Base-by-base conservation (phyloP, 2,888 invertebrate species). In the Thereva nobilitata region DNA sequence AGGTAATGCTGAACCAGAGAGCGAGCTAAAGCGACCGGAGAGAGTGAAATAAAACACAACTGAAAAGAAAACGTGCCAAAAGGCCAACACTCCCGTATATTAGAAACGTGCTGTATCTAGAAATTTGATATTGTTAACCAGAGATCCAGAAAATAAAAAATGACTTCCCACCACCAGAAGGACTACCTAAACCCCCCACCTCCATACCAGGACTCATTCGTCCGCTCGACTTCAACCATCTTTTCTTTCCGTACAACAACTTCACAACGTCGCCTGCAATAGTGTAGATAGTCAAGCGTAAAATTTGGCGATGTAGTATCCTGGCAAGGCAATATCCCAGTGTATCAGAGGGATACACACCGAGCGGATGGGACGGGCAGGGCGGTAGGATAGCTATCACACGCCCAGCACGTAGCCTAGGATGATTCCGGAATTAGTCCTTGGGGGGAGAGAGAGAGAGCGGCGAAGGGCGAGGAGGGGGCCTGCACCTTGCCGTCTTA, bases 71-170 rank as follows among this genome's bases (percentile, higher is more conserved):
- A 69, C 69, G 69, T 69, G 67, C 69, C 67, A 69, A 69, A 69
- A 67, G 67, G 66, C 69, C 69, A 69, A 67, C 67, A 67, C 67
- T 67, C 69, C 59, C 67, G 67, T 69, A 69, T 78, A 78, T 78
- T 78, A 78, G 78, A 76, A 76, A 78, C 78, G 78, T 78, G 78
- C 78, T 78, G 77, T 78, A 78, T 78, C 78, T 78, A 56, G 66
- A 69, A 68, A 70, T 69, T 67, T 75, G 77, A 77, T 77, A 76
- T 64, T 64, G 64, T 64, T 64, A 64, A 64, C 64, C 64, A 53
- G 53, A 64, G 61, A 61, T 61, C 61, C 61, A 50, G 61, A 61
- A 61, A 61, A 61, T 61, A 61, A 61, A 61, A 61, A 61, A 61
- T 61, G 61, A 61, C 61, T 61, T 61, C 61, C 61, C 40, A 50